Base-by-base conservation (phyloP, 2,888 invertebrate species). In the Campopleginae sp. region DNA sequence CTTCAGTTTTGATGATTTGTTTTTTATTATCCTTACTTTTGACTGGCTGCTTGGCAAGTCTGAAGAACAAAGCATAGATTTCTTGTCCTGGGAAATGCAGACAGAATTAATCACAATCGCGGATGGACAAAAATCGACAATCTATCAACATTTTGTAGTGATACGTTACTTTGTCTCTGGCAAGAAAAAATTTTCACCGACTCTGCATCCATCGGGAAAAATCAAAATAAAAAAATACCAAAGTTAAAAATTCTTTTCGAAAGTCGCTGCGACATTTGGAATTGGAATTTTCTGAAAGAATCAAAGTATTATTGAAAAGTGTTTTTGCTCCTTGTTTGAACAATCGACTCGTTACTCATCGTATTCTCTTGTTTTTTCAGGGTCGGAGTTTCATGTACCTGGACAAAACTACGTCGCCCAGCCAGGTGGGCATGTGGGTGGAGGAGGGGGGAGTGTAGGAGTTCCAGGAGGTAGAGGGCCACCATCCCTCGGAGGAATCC, bases 381-480 rank as follows among this genome's bases (percentile, higher is more conserved):
- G 92, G 89, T 90, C 91, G 87, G 93, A 93, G 80, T 93, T 92
- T 91, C 93, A 93, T 91, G 93, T 93, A 88, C 90, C 92, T 87
- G 92, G 92, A 89, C 92, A 92, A 88, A 93, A 91, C 89, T 93
- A 92, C 92, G 91, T 91, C 86, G 92, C 91, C 91, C 93, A 93
- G 89, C 91, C 92, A 90, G 93, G 93, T 86, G 92, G 92, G 89
- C 93, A 93, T 89, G 93, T 93, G 90, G 93, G 92, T 68, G 93
- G 92, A 82, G 93, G 92, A 80, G 93, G 92, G 86, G 91, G 90
- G 87, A 91, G 90, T 85, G 90, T 93, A 90, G 93, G 92, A 87
- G 92, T 93, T 86, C 91, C 92, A 42, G 92, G 93, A 58, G 92
- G 91, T 58, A 92, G 93, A 90, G 92, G 92, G 82, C 93, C 92